Percentiles rank a stretch among this genome's conserved stretches.
Evolutionary conservation across 2,888 invertebrate genomes (phyloP).

Genomic region (Junonia oenone): DNA sequence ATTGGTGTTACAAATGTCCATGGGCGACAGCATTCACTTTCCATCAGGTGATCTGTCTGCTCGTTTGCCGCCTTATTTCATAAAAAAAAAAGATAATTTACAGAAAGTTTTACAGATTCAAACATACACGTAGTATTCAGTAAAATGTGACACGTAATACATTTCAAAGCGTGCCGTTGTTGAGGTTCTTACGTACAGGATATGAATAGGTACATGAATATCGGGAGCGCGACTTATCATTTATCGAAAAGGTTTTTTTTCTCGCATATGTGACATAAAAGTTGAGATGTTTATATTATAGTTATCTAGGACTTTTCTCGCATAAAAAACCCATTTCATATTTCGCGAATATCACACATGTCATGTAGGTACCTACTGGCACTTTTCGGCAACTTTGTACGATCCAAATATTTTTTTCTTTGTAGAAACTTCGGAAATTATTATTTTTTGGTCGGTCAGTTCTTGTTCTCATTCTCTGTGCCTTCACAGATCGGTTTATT

Average conservation of each 20-base stretch:
- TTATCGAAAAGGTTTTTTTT: background rate
- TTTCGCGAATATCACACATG: background rate
- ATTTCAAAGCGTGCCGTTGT: conserved; percentile 1
- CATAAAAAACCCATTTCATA: background rate
- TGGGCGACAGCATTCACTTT: too few relatives aligned
- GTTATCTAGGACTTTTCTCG: background rate
- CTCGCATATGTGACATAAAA: background rate
- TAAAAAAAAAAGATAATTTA: too few relatives aligned
- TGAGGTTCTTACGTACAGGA: conserved; percentile 5
- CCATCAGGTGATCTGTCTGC: too few relatives aligned
- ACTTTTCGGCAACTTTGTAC: background rate
- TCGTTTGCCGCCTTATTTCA: too few relatives aligned
- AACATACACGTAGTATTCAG: background rate
- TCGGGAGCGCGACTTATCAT: background rate
- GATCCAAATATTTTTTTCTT: too few relatives aligned
- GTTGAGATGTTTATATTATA: background rate
- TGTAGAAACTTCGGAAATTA: too few relatives aligned
- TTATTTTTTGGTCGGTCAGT: too few relatives aligned
- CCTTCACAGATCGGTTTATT: too few relatives aligned
- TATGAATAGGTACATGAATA: conserved; percentile 15
- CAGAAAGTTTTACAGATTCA: background rate
- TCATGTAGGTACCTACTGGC: background rate
- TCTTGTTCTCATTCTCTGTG: too few relatives aligned
- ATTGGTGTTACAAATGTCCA: too few relatives aligned
- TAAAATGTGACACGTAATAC: background rate